Conservation (phyloP, 2,888 invertebrate genomes). For the Ornithoptera alexandrae region DNA sequence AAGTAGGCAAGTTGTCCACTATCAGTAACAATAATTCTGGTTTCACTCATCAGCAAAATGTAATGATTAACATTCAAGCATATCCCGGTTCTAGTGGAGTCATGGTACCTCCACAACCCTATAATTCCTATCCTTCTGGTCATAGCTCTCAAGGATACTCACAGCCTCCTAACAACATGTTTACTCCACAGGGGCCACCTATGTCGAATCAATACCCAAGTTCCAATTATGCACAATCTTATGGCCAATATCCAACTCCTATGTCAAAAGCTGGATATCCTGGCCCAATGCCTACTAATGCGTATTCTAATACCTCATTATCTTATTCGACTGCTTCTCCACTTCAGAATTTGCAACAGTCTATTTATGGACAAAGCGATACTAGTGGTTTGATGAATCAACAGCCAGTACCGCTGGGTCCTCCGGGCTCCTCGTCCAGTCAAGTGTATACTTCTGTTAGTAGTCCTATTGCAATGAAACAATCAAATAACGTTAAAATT, state of each 20-base stretch:
- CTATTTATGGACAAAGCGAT: slow-evolving; percentile 62
- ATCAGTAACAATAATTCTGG: slow-evolving; percentile 54
- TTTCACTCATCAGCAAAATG: slow-evolving; percentile 82
- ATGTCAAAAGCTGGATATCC: slow-evolving; percentile 62
- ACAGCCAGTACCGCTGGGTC: slow-evolving; percentile 54
- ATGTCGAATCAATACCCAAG: slow-evolving; percentile 61
- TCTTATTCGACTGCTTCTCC: slow-evolving; percentile 62
- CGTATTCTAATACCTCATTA: slow-evolving; percentile 52
- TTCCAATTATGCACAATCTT: slow-evolving; percentile 56
- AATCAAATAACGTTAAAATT: slow-evolving; percentile 55
- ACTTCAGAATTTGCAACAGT: slow-evolving; percentile 71
- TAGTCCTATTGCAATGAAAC: slow-evolving; percentile 61
- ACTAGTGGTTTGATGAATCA: slow-evolving; percentile 40
- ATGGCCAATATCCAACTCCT: slow-evolving; percentile 56
- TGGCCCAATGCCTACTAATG: slow-evolving; percentile 47
- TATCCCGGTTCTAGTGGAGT: slow-evolving; percentile 78
- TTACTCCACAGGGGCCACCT: slow-evolving; percentile 57
- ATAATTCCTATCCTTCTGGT: slow-evolving; percentile 60
- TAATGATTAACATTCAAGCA: slow-evolving; percentile 83
- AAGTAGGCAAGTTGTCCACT: slow-evolving; percentile 68
- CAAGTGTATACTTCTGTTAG: slow-evolving; percentile 54
- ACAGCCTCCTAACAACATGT: slow-evolving; percentile 60
- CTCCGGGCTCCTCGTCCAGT: slow-evolving; percentile 48
- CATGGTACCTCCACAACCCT: slow-evolving; percentile 71
- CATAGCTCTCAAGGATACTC: slow-evolving; percentile 68